Evolutionary conservation across 2,888 invertebrate species (phyloP), one percentile per base, ranked within the genome.

Genomic region (Noctua fimbriata): DNA sequence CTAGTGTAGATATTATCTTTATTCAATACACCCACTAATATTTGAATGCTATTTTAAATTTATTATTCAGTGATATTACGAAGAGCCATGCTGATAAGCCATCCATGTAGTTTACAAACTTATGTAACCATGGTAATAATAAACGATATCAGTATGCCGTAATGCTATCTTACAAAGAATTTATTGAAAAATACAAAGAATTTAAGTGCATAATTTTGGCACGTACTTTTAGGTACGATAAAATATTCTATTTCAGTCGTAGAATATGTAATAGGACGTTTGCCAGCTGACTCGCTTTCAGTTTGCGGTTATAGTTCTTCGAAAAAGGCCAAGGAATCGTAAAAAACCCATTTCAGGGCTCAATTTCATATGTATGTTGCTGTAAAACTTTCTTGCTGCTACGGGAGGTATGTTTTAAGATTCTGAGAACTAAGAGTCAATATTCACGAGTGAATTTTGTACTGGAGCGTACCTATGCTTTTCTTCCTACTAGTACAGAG

Each of bases 211-310:
- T 67, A 52, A 73, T 74, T 77, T 65, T 69, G 77, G 70, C 83
- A 82, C 79, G 63, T 79, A 41, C 66, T 78, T 81, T 47, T 63
- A 79, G 41, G 24, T 36, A n/a, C 44, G 69, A 66, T 80, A 77
- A 81, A 80, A 79, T 79, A 87, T 84, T 78, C 73, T 67, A 70
- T 81, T 63, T 87, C 76, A 75, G 69, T 83, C 72, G 80, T 84
- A 76, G 87, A 80, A 85, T 84, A 77, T 84, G 74, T 72, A 87
- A 85, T 65, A 84, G 76, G 81, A 73, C 87, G 76, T 69, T 77
- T 84, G 87, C 85, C 84, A 87, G 87, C 87, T 85, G 87, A 81
- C 85, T 85, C 85, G 67, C 82, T 63, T 73, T 71, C 73, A 55
- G 55, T 63, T 79, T 70, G 87, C 24, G 73, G 83, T 83, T 86